Evolutionary conservation across 1,140 invertebrate genomes (phyloP).

Genomic region (Ooceraea biroi): DNA sequence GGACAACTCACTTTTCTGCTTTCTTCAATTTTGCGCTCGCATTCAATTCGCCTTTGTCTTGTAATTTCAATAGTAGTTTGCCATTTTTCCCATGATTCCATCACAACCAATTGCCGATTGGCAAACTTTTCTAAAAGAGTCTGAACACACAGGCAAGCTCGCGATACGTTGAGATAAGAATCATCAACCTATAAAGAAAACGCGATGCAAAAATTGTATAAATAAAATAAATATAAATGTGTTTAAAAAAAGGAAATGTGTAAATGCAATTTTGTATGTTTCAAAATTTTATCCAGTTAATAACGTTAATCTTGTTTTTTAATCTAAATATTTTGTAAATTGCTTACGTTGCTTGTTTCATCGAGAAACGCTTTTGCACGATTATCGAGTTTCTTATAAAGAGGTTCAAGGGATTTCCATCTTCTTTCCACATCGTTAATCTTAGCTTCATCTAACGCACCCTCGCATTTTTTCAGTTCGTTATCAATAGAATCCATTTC

Average conservation of each 20-base stretch:
- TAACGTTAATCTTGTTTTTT: neutral
- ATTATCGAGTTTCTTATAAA: slow-evolving; percentile 88
- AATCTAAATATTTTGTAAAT: neutral
- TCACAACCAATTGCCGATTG: slow-evolving; percentile 89
- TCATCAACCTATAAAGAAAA: slow-evolving; percentile 88
- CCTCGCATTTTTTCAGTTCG: slow-evolving; percentile 84
- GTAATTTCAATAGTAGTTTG: slow-evolving; percentile 88
- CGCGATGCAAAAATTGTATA: no score
- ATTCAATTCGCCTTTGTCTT: slow-evolving; percentile 89
- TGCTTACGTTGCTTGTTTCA: slow-evolving; percentile 87
- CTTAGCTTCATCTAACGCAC: slow-evolving; percentile 86
- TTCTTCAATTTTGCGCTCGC: slow-evolving; percentile 91
- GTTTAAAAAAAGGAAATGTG: slow-evolving; percentile 73
- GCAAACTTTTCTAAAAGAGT: slow-evolving; percentile 90
- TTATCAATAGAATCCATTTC: slow-evolving; percentile 90
- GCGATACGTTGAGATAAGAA: slow-evolving; percentile 91
- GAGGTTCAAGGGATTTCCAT: slow-evolving; percentile 88
- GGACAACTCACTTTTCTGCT: slow-evolving; percentile 89
- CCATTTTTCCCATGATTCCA: slow-evolving; percentile 90
- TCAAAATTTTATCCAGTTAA: slow-evolving; percentile 3
- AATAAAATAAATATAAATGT: no score
- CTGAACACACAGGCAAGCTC: slow-evolving; percentile 90
- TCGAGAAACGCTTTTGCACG: slow-evolving; percentile 90
- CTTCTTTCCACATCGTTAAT: slow-evolving; percentile 87
- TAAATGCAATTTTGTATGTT: neutral